Evolutionary conservation across 1,140 invertebrate species (phyloP).

Genomic region (Anoplophora glabripennis): DNA sequence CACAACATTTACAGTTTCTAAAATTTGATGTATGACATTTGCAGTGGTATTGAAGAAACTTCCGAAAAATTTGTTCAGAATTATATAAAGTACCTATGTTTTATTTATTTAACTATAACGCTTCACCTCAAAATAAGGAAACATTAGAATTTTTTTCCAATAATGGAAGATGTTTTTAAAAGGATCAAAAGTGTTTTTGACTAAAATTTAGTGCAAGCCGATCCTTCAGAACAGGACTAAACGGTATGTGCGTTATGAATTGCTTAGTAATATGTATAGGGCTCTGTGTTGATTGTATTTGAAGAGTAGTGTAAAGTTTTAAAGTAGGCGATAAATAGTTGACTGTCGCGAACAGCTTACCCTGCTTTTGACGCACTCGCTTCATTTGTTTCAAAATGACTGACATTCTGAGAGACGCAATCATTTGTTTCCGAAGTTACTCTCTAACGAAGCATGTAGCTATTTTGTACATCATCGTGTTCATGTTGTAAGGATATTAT

Average conservation of each 20-base stretch:
- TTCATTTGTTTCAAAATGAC: slow-evolving; percentile 28
- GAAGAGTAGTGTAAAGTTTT: slow-evolving; percentile 17
- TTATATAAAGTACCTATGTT: no score
- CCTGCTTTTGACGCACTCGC: slow-evolving; percentile 24
- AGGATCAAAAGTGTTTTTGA: no score
- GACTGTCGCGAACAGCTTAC: slow-evolving; percentile 27
- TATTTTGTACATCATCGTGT: slow-evolving; percentile 2
- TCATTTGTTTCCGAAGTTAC: slow-evolving; percentile 24
- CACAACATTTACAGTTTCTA: no score
- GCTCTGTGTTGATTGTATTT: slow-evolving; percentile 18
- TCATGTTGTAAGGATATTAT: neutral
- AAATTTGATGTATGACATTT: no score
- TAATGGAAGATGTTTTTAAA: no score
- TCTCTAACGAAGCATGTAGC: slow-evolving; percentile 8
- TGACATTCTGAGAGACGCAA: slow-evolving; percentile 23
- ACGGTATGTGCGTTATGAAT: neutral
- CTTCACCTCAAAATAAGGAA: no score
- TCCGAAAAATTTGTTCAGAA: no score
- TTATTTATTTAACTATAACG: no score
- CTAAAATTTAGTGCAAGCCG: no score
- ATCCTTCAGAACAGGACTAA: neutral
- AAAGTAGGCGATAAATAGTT: slow-evolving; percentile 30
- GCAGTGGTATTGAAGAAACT: no score
- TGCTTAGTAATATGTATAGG: neutral
- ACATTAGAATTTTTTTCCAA: no score